Percentiles rank a stretch among this genome's conserved stretches.
Conservation (phyloP, 2,797 vertebrate genomes). For the Gallinago solitaria region DNA sequence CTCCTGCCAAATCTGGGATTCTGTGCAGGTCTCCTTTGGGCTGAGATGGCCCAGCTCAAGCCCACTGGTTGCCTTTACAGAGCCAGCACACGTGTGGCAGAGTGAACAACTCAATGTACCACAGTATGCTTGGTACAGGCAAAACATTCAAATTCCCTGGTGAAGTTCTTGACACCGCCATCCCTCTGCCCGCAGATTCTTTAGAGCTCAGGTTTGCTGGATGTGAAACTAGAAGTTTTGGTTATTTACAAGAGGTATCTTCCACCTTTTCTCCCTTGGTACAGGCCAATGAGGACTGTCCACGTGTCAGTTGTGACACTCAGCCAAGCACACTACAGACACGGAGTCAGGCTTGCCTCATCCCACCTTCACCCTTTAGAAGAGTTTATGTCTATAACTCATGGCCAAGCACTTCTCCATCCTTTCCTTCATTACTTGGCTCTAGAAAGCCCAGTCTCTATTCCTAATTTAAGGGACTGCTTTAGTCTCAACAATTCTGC, state of each 20-base stretch:
- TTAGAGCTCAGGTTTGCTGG: not conserved
- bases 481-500: not conserved
- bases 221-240: not conserved
- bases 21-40: fast-evolving
- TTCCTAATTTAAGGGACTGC: not conserved
- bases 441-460: not conserved
- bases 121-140: no score
- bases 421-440: not conserved
- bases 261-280: not conserved
- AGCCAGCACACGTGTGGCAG: fast-evolving
- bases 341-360: not conserved
- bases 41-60: not conserved
- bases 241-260: not conserved
- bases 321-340: not conserved
- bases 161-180: not conserved
- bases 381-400: fast-evolving
- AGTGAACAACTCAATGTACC: not conserved
- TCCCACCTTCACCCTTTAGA: not conserved
- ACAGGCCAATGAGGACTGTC: not conserved
- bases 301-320: not conserved
- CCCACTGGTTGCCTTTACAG: not conserved
- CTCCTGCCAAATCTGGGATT: no score
- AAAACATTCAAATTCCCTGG: not conserved
- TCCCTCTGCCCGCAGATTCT: not conserved
- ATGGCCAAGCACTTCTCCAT: not conserved